A percentile compares a stretch with the other conserved stretches of the same genome.
phyloP scores from a whole-genome alignment of 2,113 vertebrate species.

The Callipepla californica region DNA sequence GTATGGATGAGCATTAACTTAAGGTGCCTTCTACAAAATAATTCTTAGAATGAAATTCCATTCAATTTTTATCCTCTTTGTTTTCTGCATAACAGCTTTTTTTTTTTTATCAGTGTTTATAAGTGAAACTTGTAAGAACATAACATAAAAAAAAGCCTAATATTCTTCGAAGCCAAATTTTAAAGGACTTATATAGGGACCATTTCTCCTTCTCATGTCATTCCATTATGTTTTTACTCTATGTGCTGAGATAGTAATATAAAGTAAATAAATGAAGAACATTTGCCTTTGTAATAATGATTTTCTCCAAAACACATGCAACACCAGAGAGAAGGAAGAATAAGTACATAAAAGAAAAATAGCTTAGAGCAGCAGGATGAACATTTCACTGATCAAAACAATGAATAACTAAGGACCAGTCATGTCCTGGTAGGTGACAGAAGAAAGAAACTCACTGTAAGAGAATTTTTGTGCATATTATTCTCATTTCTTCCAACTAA shows the following conservation, averaged over 20 bases:
- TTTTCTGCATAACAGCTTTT: not conserved
- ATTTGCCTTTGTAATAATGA: not conserved
- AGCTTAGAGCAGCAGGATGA: not conserved
- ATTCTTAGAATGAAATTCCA: not conserved
- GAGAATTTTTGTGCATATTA: fast-evolving
- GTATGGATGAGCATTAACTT: not conserved
- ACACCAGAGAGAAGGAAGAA: not conserved
- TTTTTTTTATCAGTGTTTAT: not conserved
- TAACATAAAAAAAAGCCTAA: not conserved
- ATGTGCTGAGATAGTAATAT: not conserved
- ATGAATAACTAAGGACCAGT: not conserved
- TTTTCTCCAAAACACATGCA: not conserved
- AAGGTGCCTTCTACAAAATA: not conserved
- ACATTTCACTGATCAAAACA: not conserved
- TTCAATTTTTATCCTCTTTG: not conserved
- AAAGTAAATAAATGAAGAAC: not conserved
- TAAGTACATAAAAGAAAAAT: not conserved
- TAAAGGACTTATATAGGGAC: not conserved
- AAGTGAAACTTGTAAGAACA: not conserved
- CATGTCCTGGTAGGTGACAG: not conserved
- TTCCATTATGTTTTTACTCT: not conserved
- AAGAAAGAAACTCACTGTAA: not conserved
- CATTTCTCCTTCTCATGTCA: not conserved
- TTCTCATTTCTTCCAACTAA: not conserved
- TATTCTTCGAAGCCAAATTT: not conserved